A percentile compares a stretch with the other conserved stretches of the same genome.
Evolutionary conservation across 2,113 vertebrate genomes (phyloP).

Genomic region (Thamnophis sirtalis): DNA sequence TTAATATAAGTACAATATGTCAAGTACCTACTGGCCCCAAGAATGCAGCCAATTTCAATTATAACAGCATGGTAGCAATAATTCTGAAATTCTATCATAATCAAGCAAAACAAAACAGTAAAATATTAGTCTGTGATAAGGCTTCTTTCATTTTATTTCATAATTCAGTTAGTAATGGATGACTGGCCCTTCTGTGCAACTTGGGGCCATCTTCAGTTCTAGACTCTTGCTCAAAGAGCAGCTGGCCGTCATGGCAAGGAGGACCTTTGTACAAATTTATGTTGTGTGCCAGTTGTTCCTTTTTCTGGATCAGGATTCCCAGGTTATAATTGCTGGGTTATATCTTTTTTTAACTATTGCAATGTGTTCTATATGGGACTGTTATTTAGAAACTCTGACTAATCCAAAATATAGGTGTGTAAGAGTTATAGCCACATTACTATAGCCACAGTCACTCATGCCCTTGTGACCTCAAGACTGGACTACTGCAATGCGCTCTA

Average conservation of each 20-base stretch:
- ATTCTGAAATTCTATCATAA: neutral
- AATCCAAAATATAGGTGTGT: neutral
- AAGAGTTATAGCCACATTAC: neutral
- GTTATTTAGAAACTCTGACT: neutral
- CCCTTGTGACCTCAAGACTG: no score
- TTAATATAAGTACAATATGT: neutral
- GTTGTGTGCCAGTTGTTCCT: neutral
- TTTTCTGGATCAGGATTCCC: neutral
- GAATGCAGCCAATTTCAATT: neutral
- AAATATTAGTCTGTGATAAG: neutral
- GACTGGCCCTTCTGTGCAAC: neutral
- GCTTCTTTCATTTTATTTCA: neutral
- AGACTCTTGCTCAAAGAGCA: neutral
- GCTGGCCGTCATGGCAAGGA: neutral
- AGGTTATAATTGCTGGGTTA: neutral
- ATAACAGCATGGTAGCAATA: neutral
- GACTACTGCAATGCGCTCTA: no score
- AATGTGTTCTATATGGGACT: neutral
- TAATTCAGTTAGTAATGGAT: neutral
- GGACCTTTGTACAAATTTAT: neutral
- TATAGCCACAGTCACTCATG: no score
- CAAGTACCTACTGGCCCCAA: neutral
- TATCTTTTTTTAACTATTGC: neutral
- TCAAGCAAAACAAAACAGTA: neutral
- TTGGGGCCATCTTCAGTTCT: neutral